Evolutionary conservation across 2,888 invertebrate species (phyloP), one percentile per base, ranked within the genome.

Genomic region (Trypoxylon attenuatum): DNA sequence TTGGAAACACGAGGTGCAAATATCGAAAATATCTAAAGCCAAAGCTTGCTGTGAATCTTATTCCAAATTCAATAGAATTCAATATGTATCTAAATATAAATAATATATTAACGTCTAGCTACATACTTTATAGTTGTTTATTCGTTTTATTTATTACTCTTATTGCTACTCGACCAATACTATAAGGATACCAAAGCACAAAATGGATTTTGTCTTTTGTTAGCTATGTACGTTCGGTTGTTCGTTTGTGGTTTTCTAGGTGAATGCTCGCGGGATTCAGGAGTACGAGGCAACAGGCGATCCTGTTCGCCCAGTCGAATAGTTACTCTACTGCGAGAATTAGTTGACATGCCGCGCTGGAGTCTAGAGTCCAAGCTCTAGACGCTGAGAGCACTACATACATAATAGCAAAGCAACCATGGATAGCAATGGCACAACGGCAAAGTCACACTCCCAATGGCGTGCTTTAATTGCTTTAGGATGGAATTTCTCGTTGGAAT

Each of bases 391-490:
- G 51, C 47, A 42, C 60, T 71, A 66, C n/a, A n/a, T n/a, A n/a
- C n/a, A n/a, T n/a, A n/a, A 66, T 73, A 53, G 64, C 61, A 38
- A 53, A 38, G 60, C 53, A 43, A 53, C 6, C 16, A 39, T 18
- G 51, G 51, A 29, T 38, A 52, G 38, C 15, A 52, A 21, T 45
- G 54, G 13, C 56, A 19, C 43, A 49, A 51, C 53, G 59, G 54
- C 61, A 59, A 64, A 75, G 67, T 71, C 65, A 25, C 59, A 47
- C 69, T 54, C 58, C n/a, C 58, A 62, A 67, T 70, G 68, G 53
- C 63, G 56, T 43, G 56, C 55, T 58, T 69, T 71, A 71, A 78
- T 77, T 66, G 54, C 62, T 64, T 73, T 70, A 71, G 55, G 65
- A 57, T 49, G 69, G 62, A 73, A 72, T 73, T 70, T 71, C 65